Conservation (phyloP, 1,140 invertebrate genomes). For the Calycopis cecrops region DNA sequence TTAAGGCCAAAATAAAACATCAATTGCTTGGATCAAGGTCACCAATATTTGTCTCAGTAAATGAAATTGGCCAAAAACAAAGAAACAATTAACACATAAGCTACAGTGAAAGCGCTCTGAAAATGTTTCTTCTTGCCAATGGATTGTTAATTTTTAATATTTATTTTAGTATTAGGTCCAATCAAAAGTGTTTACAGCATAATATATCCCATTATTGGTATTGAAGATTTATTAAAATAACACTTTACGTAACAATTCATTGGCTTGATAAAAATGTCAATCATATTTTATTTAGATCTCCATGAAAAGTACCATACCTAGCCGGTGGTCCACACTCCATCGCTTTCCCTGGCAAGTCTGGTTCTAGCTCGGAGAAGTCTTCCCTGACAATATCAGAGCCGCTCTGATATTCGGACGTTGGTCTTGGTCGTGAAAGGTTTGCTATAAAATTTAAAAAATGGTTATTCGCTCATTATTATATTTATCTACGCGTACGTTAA, state of each 20-base stretch:
- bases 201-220: too few relatives aligned
- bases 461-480: too few relatives aligned
- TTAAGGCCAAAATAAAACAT: background rate
- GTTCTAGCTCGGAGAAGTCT: conserved; percentile 78
- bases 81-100: conserved; percentile 44
- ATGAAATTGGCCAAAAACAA: conserved; percentile 6
- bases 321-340: conserved; percentile 80
- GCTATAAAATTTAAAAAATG: conserved; percentile 39
- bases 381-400: conserved; percentile 80
- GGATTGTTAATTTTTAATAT: conserved; percentile 12
- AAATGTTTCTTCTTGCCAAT: background rate
- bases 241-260: background rate
- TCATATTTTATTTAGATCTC: background rate
- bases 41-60: conserved; percentile 4
- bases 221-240: too few relatives aligned
- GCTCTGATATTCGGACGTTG: conserved; percentile 74
- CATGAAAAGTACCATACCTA: conserved; percentile 66
- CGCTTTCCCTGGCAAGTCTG: conserved; percentile 60
- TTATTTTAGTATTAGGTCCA: too few relatives aligned
- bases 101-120: conserved; percentile 65
- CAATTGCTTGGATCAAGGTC: background rate
- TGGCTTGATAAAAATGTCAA: background rate
- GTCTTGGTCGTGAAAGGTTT: conserved; percentile 53
- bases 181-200: too few relatives aligned
- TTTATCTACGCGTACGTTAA: too few relatives aligned